Percentiles rank a stretch among this genome's conserved stretches.
phyloP scores from a whole-genome alignment of 1,140 invertebrate genomes.

The Sitophilus oryzae region DNA sequence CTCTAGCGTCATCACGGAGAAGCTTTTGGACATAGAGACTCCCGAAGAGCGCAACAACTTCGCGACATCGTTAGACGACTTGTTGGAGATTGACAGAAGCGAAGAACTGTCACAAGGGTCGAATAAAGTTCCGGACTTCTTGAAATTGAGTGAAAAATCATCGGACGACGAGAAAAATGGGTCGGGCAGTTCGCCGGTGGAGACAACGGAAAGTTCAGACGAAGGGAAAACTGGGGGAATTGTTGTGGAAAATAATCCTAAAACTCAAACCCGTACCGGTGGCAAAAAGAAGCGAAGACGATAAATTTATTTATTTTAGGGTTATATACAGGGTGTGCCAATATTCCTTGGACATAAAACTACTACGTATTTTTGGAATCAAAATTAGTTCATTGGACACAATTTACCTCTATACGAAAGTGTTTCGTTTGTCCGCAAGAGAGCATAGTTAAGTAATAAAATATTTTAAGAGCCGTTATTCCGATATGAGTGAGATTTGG shows the following conservation, averaged over 20 bases:
- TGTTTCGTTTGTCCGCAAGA: too few relatives aligned
- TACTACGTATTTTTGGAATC: too few relatives aligned
- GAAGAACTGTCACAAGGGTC: not conserved
- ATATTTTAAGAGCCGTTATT: too few relatives aligned
- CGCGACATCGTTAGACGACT: not conserved
- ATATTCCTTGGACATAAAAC: too few relatives aligned
- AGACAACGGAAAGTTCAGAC: conserved; percentile 43
- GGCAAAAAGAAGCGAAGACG: not conserved
- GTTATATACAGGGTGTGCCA: too few relatives aligned
- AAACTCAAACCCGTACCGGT: not conserved
- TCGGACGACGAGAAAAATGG: conserved; percentile 38
- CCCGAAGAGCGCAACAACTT: conserved; percentile 18
- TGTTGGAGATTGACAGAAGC: conserved; percentile 9
- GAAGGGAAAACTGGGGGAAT: conserved; percentile 31
- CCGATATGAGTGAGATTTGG: too few relatives aligned
- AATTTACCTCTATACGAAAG: too few relatives aligned
- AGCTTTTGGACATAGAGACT: conserved; percentile 29
- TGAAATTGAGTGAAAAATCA: conserved; percentile 37
- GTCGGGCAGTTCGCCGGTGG: conserved; percentile 34
- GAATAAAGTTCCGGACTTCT: conserved; percentile 13
- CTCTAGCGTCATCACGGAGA: conserved; percentile 13
- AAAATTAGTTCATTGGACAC: too few relatives aligned
- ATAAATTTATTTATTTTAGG: too few relatives aligned
- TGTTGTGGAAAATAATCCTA: not conserved
- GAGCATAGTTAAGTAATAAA: too few relatives aligned